phyloP scores from a whole-genome alignment of 2,888 invertebrate genomes.

The Diplazon laetatorius region DNA sequence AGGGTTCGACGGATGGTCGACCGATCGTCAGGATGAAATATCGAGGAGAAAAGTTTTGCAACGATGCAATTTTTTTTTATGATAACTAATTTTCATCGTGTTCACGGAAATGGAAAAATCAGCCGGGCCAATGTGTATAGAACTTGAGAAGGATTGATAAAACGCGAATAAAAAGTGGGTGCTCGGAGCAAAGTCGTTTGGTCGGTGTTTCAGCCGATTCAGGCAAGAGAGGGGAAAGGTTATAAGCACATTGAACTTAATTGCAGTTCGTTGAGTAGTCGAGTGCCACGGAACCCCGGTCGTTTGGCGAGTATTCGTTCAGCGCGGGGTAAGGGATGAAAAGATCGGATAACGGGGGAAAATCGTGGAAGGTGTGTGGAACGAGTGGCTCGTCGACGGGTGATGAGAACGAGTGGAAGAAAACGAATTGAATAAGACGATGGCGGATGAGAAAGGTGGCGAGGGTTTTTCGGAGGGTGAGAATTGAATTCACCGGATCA shows the following conservation, averaged over 20 bases:
- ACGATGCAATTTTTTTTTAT: conserved; percentile 20
- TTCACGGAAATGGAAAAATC: conserved; percentile 53
- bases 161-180: conserved; percentile 20
- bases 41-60: conserved; percentile 23
- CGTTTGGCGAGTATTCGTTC: neutral
- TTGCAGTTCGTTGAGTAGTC: conserved; percentile 50
- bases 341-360: conserved; percentile 10
- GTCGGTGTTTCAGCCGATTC: conserved; percentile 26
- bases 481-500: conserved; percentile 60
- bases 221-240: too few species aligned
- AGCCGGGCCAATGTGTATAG: conserved; percentile 21
- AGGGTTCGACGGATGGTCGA: too few species aligned
- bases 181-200: conserved; percentile 29
- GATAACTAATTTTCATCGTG: conserved; percentile 55
- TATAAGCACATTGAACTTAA: conserved; percentile 48
- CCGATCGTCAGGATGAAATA: too few species aligned
- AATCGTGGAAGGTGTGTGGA: conserved; percentile 32
- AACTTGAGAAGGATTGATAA: neutral
- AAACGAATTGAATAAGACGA: conserved; percentile 15
- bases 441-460: conserved; percentile 15
- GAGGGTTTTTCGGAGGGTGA: conserved; percentile 20
- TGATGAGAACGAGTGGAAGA: conserved; percentile 33
- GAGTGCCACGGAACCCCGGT: conserved; percentile 20
- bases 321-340: conserved; percentile 20
- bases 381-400: neutral